phyloP scores from a whole-genome alignment of 2,797 vertebrate species.

The Tokudaia muenninki region DNA sequence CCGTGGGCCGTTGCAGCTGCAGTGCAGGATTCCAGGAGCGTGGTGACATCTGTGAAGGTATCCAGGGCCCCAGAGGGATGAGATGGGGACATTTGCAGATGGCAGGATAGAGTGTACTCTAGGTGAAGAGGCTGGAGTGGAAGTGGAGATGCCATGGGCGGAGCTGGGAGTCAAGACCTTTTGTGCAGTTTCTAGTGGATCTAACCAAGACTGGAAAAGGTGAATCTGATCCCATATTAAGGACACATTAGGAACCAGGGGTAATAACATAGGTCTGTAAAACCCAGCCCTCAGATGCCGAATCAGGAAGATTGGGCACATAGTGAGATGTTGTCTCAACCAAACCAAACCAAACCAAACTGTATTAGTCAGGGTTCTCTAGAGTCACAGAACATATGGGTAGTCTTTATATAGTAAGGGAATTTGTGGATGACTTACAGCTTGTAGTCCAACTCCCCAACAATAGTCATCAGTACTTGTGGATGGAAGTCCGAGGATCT shows the following conservation, averaged over 20 bases:
- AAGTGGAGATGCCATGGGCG: neutral
- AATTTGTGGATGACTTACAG: no score
- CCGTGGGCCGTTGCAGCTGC: conserved; percentile 96
- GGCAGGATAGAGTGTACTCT: neutral
- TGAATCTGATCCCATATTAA: neutral
- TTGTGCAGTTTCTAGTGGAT: neutral
- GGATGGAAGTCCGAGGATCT: no score
- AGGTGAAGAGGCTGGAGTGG: neutral
- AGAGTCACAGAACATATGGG: no score
- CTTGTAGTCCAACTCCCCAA: no score
- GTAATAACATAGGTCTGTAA: neutral
- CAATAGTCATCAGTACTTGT: no score
- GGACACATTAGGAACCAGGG: neutral
- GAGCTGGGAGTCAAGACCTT: neutral
- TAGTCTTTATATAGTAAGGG: no score
- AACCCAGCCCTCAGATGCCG: neutral
- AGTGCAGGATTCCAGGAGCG: conserved; percentile 96
- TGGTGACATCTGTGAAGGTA: conserved; percentile 96
- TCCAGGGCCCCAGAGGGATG: neutral
- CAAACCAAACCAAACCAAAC: neutral
- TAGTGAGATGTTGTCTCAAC: neutral
- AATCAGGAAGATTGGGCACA: neutral
- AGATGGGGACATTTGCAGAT: neutral
- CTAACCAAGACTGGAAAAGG: neutral
- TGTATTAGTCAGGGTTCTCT: no score